These are phyloP conservation scores for Acanthococcus lagerstroemiae DNA, from an alignment of 2,888 invertebrate species.

Conservation along the genomic window DNA sequence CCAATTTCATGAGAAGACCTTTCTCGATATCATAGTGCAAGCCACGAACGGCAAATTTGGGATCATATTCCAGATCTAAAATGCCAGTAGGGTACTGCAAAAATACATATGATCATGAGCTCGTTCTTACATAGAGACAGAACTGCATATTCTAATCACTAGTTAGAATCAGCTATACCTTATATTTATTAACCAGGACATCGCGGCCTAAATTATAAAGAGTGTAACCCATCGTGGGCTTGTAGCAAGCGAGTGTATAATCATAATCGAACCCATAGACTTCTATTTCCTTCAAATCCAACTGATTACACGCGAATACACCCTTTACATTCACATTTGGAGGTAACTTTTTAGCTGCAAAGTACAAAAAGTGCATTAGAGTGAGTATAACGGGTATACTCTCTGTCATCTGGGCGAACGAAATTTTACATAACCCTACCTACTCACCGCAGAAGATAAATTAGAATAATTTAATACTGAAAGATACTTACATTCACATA, in stretches of 20 bases:
- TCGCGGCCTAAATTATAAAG: slow-evolving; percentile 84
- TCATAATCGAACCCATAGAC: slow-evolving; percentile 98
- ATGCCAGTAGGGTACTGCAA: slow-evolving; percentile 43
- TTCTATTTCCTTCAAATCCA: slow-evolving; percentile 79
- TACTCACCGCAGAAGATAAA: too few relatives aligned
- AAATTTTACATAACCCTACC: too few relatives aligned
- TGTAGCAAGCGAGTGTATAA: slow-evolving; percentile 92
- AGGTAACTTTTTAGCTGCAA: slow-evolving; percentile 73
- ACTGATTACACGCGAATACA: slow-evolving; percentile 93
- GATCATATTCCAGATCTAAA: slow-evolving; percentile 68
- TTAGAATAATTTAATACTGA: too few relatives aligned
- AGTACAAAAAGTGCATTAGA: not conserved
- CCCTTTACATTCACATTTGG: slow-evolving; percentile 75
- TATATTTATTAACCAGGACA: slow-evolving; percentile 72
- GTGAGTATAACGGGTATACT: too few relatives aligned
- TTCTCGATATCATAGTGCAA: slow-evolving; percentile 97
- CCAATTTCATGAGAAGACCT: slow-evolving; percentile 83
- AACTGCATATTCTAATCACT: not conserved
- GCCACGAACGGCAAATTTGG: slow-evolving; percentile 90
- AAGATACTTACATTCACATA: slow-evolving; percentile 58
- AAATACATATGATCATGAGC: not conserved
- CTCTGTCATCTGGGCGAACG: too few relatives aligned
- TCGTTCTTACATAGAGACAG: not conserved
- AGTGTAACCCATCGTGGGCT: slow-evolving; percentile 74
- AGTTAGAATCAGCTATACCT: slow-evolving; percentile 49